Conservation (phyloP, 2,113 vertebrate genomes). For the Channa argus region DNA sequence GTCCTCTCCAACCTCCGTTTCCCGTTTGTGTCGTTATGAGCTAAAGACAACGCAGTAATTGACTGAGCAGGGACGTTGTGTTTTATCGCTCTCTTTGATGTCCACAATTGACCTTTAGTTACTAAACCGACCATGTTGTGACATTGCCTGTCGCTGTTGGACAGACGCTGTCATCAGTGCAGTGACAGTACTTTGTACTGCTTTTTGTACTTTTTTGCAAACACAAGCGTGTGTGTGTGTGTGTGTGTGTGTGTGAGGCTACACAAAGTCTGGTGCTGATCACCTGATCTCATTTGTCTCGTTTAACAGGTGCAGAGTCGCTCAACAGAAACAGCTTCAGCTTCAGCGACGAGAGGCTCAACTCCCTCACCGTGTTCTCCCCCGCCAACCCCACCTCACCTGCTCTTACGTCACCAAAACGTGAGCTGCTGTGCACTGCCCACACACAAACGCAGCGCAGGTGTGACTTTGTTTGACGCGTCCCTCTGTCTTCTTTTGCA, state of each 20-base stretch:
- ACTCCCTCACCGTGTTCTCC: slow-evolving; percentile 85
- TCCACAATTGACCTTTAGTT: too few species aligned
- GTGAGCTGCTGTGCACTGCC: slow-evolving; percentile 70
- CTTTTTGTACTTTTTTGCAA: too few species aligned
- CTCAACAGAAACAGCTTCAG: slow-evolving; percentile 93
- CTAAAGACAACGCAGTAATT: too few species aligned
- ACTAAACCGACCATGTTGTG: too few species aligned
- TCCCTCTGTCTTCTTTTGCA: slow-evolving; percentile 64
- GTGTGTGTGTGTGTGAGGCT: slow-evolving; percentile 13
- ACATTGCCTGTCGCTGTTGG: too few species aligned
- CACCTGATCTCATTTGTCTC: slow-evolving; percentile 8
- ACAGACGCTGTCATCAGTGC: too few species aligned
- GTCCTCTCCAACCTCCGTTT: too few species aligned
- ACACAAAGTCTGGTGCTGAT: slow-evolving; percentile 9
- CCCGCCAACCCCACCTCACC: slow-evolving; percentile 80
- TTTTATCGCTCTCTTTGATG: too few species aligned
- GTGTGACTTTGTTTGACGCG: background rate
- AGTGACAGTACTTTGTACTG: too few species aligned
- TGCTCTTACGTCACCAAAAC: slow-evolving; percentile 85
- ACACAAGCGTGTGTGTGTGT: slow-evolving; percentile 1
- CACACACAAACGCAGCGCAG: background rate
- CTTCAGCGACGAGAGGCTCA: slow-evolving; percentile 94
- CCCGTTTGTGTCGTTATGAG: too few species aligned
- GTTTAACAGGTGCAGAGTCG: slow-evolving; percentile 89
- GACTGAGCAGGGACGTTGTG: too few species aligned